Base-by-base conservation (phyloP, 30 jellyfish, hydroid and myxozoan genomes). In the Euphysa ruthae region DNA sequence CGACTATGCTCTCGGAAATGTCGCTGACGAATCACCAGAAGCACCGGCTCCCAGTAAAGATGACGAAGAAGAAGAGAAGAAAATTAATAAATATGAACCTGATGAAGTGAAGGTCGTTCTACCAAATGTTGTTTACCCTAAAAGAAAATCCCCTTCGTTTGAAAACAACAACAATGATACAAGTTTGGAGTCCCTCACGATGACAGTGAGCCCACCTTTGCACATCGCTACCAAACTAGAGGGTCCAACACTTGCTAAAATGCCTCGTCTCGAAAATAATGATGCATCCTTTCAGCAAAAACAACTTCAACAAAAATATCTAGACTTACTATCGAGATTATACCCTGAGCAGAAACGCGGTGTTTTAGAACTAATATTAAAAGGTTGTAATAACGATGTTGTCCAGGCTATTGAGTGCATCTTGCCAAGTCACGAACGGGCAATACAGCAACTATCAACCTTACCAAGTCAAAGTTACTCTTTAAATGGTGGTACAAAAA, bases 331-430 rank as follows among this genome's bases (percentile, higher is more conserved):
- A 49, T 56, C 91, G 4, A 75, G 98, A 5, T 46, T 89, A 21
- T 89, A 82, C 75, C 93, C 98, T 8, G 98, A 89, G 75, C 98
- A 89, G 46, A 89, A 89, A 56, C 82, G 98, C 6, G 81, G 95
- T 29, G 98, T 89, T 1, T 57, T 89, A 26, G 98, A 89, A 55
- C 78, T 89, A 43, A 89, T 89, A 23, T 43, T 89, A 55, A 89
- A 89, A 56, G 98, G 98, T 56, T 89, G 98, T 57, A 79, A 89
- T 24, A 88, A 93, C 15, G 98, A 89, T 73, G 70, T 89, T 4
- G 98, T 89, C 12, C 98, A 89, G 61, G 98, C 98, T 6, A 89
- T 89, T 34, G 98, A 89, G 54, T 89, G 98, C 50, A 69, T 89
- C 28, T 63, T 89, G 20, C 98, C 98, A 5, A 89, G 98, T 71